Evolutionary conservation across 2,113 vertebrate species (phyloP), one percentile per base, ranked within the genome.

Genomic region (Bujurquina vittata): DNA sequence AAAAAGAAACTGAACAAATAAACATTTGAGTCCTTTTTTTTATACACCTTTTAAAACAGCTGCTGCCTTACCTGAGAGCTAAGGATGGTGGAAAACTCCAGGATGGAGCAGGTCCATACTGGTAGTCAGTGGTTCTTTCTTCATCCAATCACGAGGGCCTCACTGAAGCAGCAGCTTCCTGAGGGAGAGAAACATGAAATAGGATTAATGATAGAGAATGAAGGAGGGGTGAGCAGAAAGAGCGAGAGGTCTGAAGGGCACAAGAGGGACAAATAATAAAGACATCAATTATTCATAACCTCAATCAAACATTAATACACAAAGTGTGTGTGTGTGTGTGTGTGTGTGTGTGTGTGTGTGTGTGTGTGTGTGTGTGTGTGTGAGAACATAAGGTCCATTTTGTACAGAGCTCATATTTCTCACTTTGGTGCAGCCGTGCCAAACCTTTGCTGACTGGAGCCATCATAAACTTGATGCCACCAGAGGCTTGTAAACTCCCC

Each of bases 41-140:
- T 20, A 1, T 54, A 33, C 0, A 11, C 9, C n/a, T 7, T 57
- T 82, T 75, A 55, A 55, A 14, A 33, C 5, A 67, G 22, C 60
- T 79, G n/a, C 12, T 58, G 80, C 92, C 92, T 86, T 82, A 96
- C 95, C 91, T 88, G 86, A 87, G 76, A 89, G 63, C 84, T 93
- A 90, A 86, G 93, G 88, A 88, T 80, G 88, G 84, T 91, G 37
- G 79, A 84, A 87, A 78, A 85, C 81, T 86, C 83, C 89, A 86
- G 83, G 87, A 88, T 93, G 87, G 84, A 87, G 88, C 81, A 58
- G 52, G 40, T 94, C 95, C 95, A 95, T 96, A 74, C 84, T 93
- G 93, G 67, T 81, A 81, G 74, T 80, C 78, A 75, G 65, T 29
- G 49, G 60, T 26, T 65, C 73, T 63, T 46, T 91, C 78, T 82